Conservation (phyloP, 2,113 vertebrate genomes). For the Struthidea cinerea region DNA sequence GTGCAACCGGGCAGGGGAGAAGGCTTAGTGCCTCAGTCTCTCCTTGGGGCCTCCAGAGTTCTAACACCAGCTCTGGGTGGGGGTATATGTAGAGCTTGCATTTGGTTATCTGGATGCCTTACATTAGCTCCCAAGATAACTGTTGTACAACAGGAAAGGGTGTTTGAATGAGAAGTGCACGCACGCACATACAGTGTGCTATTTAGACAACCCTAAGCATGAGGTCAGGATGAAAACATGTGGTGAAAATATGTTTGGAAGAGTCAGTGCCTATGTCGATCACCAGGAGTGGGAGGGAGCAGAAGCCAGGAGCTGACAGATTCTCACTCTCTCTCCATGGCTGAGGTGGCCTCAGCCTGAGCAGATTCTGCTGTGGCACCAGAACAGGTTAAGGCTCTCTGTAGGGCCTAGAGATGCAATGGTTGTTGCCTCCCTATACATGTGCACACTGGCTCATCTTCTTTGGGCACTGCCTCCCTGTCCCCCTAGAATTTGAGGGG, state of each 20-base stretch:
- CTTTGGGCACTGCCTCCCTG: rapidly evolving
- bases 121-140: slow-evolving; percentile 39
- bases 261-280: slow-evolving; percentile 22
- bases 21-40: not conserved
- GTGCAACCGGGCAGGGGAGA: rapidly evolving
- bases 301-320: slow-evolving; percentile 44
- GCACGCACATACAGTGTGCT: slow-evolving; percentile 44
- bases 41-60: not conserved
- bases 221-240: slow-evolving; percentile 66
- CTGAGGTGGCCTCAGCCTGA: not conserved
- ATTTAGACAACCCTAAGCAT: slow-evolving; percentile 57
- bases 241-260: slow-evolving; percentile 70
- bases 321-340: not conserved
- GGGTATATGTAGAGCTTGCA: not conserved
- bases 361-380: not conserved
- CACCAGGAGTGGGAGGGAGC: slow-evolving; percentile 40
- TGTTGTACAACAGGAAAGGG: slow-evolving; percentile 51
- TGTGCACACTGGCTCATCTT: not conserved
- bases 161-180: slow-evolving; percentile 33
- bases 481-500: not conserved
- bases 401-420: not conserved
- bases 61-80: not conserved
- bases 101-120: slow-evolving; percentile 9
- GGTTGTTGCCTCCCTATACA: not conserved
- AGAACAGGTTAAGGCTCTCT: not conserved